Conservation (phyloP, 1,140 invertebrate genomes). For the Sipha flava region DNA sequence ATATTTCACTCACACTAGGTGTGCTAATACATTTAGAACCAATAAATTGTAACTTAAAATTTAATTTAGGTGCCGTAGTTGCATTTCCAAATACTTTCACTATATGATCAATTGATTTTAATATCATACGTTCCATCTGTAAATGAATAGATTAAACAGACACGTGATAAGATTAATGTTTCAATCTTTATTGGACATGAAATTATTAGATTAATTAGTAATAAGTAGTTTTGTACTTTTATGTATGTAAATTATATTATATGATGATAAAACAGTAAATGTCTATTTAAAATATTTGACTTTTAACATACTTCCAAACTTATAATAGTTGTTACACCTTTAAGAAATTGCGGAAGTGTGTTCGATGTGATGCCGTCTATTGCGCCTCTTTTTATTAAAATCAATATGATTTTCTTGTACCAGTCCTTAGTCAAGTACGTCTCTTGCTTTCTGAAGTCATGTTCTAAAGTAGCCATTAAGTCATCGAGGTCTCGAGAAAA, state of each 20-base stretch:
- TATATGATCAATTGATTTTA: conserved; percentile 49
- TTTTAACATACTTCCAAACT: neutral
- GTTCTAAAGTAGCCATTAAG: conserved; percentile 36
- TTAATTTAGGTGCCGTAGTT: conserved; percentile 47
- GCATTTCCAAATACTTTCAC: conserved; percentile 44
- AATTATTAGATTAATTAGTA: too few species aligned
- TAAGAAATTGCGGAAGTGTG: neutral
- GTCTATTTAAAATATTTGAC: neutral
- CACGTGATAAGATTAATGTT: too few species aligned
- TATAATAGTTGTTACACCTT: neutral
- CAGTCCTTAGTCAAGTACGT: neutral
- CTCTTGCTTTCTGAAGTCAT: conserved; percentile 37
- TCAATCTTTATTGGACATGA: too few species aligned
- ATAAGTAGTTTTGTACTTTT: too few species aligned
- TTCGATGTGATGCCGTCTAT: neutral
- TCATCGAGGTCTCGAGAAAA: conserved; percentile 16
- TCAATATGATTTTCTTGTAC: conserved; percentile 5
- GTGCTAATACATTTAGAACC: conserved; percentile 42
- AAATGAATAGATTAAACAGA: too few species aligned
- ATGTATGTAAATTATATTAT: too few species aligned
- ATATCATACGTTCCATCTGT: conserved; percentile 39
- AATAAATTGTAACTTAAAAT: conserved; percentile 45
- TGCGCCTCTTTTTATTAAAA: neutral
- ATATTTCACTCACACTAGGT: conserved; percentile 44
- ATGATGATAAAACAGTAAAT: neutral